Evolutionary conservation across 2,113 vertebrate genomes (phyloP).

Genomic region (Tragelaphus scriptus): DNA sequence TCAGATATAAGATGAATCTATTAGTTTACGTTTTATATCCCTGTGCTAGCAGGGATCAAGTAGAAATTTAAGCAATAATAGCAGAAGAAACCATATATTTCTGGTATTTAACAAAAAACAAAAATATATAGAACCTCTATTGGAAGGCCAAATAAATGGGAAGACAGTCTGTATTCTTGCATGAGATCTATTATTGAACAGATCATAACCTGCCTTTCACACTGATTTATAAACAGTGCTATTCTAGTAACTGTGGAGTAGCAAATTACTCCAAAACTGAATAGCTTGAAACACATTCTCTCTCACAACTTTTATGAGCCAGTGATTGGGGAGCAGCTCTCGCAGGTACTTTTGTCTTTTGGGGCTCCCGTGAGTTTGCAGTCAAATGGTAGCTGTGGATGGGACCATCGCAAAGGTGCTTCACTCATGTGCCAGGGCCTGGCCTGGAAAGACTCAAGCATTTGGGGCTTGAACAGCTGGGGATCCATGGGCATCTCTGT

Average conservation of each 20-base stretch:
- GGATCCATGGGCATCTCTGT: not conserved
- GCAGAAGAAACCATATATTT: not conserved
- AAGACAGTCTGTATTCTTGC: not conserved
- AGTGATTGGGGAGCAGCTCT: not conserved
- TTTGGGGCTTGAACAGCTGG: not conserved
- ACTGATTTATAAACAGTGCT: not conserved
- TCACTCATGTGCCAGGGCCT: not conserved
- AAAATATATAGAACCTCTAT: not conserved
- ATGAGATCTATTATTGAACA: not conserved
- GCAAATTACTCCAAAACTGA: not conserved
- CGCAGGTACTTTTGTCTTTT: not conserved
- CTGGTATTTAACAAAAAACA: not conserved
- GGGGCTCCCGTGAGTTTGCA: not conserved
- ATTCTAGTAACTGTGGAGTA: not conserved
- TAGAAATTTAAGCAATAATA: slow-evolving; percentile 1
- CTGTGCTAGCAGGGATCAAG: not conserved
- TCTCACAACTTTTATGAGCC: not conserved
- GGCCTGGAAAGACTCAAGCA: not conserved
- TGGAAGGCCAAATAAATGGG: not conserved
- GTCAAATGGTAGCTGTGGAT: not conserved
- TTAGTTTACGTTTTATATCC: not conserved
- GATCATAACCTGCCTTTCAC: not conserved
- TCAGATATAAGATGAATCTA: not conserved
- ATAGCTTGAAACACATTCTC: not conserved
- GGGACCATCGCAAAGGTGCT: not conserved